A percentile compares a stretch with the other conserved stretches of the same genome.
These are phyloP conservation scores for Chelonoidis abingdonii DNA, from an alignment of 2,113 vertebrate species.

Conservation along the genomic window DNA sequence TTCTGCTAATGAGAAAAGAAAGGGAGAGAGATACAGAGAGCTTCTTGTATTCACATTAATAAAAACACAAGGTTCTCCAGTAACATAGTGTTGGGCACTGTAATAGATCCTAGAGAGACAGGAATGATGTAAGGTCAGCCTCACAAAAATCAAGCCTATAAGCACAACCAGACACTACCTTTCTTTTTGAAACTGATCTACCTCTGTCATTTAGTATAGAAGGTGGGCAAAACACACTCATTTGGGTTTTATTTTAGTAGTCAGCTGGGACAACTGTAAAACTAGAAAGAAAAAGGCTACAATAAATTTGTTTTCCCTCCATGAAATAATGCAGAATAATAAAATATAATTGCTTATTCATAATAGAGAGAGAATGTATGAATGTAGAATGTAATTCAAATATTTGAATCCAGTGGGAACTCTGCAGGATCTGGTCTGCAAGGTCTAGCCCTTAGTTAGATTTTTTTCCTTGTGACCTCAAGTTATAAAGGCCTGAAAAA, in stretches of 20 bases:
- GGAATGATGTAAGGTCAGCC: constrained; percentile 8
- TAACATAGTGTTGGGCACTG: background rate
- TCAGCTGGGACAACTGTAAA: background rate
- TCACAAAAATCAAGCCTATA: constrained; percentile 8
- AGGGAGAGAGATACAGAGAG: background rate
- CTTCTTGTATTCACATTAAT: background rate
- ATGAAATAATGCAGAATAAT: background rate
- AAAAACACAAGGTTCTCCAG: background rate
- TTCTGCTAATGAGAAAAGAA: background rate
- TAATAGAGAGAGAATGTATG: background rate
- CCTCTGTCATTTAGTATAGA: background rate
- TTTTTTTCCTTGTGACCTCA: background rate
- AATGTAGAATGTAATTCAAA: background rate
- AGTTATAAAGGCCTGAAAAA: background rate
- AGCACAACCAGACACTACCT: background rate
- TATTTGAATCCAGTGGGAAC: background rate
- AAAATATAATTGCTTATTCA: background rate
- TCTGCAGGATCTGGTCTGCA: background rate
- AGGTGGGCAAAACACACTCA: background rate
- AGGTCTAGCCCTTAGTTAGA: background rate
- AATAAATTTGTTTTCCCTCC: background rate
- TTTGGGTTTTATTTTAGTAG: background rate
- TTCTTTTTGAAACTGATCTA: background rate
- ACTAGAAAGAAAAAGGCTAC: background rate
- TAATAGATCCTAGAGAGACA: constrained; percentile 26